Conservation (phyloP, 2,888 invertebrate species). For the Platynereis dumerilii region DNA sequence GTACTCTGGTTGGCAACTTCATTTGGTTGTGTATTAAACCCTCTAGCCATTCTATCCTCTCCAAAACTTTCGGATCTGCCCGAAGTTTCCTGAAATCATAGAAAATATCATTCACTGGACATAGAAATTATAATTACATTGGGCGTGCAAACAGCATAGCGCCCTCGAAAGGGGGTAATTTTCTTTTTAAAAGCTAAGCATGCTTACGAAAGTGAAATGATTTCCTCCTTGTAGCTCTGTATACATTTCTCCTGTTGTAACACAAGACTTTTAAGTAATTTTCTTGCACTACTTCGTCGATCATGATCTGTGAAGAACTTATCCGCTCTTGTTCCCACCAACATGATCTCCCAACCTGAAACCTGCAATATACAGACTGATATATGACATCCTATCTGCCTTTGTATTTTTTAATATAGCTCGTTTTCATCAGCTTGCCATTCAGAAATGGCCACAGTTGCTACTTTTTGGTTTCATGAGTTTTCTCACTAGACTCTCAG, state of each 20-base stretch:
- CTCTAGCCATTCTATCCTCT: slow-evolving; percentile 18
- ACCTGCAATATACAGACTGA: slow-evolving; percentile 16
- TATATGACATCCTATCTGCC: neutral
- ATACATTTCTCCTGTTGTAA: neutral
- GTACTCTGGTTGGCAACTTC: slow-evolving; percentile 9
- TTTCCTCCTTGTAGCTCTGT: slow-evolving; percentile 11
- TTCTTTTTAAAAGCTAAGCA: slow-evolving; percentile 25
- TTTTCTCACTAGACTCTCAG: no score
- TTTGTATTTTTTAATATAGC: neutral
- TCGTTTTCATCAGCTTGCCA: no score
- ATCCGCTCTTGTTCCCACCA: slow-evolving; percentile 27
- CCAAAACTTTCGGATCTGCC: slow-evolving; percentile 13
- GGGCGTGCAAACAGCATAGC: no score
- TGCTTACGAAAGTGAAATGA: slow-evolving; percentile 13
- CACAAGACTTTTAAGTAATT: neutral
- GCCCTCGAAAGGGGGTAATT: slow-evolving; percentile 26
- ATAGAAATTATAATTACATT: no score
- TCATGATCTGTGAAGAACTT: slow-evolving; percentile 14
- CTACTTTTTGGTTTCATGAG: no score
- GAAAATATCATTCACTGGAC: no score
- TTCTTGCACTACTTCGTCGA: neutral
- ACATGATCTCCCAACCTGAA: slow-evolving; percentile 25
- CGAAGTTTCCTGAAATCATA: slow-evolving; percentile 5
- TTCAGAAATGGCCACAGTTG: no score
- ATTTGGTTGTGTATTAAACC: slow-evolving; percentile 11